Evolutionary conservation across 2,113 vertebrate genomes (phyloP), one percentile per base, ranked within the genome.

Genomic region (Gulo gulo): DNA sequence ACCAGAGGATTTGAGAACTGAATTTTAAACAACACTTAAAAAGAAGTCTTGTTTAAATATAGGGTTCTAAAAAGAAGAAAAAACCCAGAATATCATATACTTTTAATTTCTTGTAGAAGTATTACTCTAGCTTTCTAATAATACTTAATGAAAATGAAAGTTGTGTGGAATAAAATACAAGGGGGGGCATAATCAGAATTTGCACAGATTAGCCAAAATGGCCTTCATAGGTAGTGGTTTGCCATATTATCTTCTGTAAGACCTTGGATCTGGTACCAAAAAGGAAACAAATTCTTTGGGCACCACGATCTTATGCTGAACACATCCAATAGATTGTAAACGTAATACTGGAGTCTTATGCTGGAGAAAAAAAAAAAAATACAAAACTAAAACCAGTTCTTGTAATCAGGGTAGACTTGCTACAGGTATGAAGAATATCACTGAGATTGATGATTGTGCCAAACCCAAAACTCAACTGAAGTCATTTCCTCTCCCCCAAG

Each of bases 1-100:
- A 61, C 96, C 93, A 78, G 52, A 36, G 94, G 59, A 78, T 65
- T 88, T 79, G 81, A 98, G 88, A 98, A 78, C 24, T 91, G 0
- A 90, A 96, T 57, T 91, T 97, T 91, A 97, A 96, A 90, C 61
- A 97, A 98, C 86, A 76, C 80, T 95, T 69, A 94, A 83, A 97
- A 96, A 92, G 96, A 97, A 88, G 92, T 96, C 85, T 95, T 97
- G 76, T 97, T 98, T 98, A 98, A 98, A 98, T 98, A 98, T 10
- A 81, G 83, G 82, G 55, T 97, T 97, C 95, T 97, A 98, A 97
- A 98, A 98, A 97, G 95, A 98, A 96, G 95, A 79, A 88, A 95
- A 95, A 97, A 96, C 96, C 36, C 87, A 97, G 29, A 80, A 15
- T 90, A 84, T 26, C 14, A 88, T 42, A 82, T 85, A 93, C 50